phyloP scores from a whole-genome alignment of 2,797 vertebrate genomes.

The Carduelis carduelis region DNA sequence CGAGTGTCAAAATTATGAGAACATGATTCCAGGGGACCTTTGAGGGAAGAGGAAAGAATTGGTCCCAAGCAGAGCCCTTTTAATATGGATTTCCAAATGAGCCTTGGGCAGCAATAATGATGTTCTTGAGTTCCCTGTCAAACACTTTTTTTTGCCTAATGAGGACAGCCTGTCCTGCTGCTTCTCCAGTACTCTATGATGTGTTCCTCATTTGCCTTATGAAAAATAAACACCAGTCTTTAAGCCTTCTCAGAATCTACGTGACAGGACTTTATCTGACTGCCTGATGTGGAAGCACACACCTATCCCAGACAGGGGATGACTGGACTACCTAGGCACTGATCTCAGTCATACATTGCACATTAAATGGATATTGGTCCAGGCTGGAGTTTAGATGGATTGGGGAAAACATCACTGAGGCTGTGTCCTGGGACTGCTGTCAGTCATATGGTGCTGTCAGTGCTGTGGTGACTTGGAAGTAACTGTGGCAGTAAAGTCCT shows the following conservation, averaged over 20 bases:
- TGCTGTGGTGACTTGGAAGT: not conserved
- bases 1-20: not conserved
- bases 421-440: not conserved
- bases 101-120: not conserved
- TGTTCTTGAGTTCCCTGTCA: not conserved
- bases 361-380: not conserved
- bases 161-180: not conserved
- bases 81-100: not conserved
- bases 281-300: not conserved
- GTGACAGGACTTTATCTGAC: not conserved
- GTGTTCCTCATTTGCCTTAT: not conserved
- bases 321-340: not conserved
- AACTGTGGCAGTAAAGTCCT: not conserved
- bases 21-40: not conserved
- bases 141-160: not conserved
- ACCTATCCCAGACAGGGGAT: not conserved
- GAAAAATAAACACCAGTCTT: not conserved
- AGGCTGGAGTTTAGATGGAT: not conserved
- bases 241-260: not conserved
- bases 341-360: not conserved
- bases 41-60: not conserved
- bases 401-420: not conserved
- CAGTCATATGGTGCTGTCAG: not conserved
- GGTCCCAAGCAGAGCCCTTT: not conserved
- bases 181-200: not conserved